Evolutionary conservation across 2,797 vertebrate species (phyloP), one percentile per base, ranked within the genome.

Genomic region (Micrastur ruficollis): DNA sequence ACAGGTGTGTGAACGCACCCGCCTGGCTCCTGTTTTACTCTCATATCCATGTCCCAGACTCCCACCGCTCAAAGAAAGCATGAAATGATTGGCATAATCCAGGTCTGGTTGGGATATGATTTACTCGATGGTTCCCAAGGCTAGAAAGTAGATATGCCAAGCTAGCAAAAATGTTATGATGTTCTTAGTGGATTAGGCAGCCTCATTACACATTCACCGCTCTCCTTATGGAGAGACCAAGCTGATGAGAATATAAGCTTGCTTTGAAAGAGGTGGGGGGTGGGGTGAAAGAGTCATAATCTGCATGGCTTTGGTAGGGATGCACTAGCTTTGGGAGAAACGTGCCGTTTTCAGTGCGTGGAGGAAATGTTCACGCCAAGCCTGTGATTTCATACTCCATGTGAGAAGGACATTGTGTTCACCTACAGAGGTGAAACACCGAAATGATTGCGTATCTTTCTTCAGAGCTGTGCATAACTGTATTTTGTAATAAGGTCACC

Each of bases 401-500:
- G 12, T 42, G 47, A 63, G 58, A 73, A 86, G 76, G 40, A 93
- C 70, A 26, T 34, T 5, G 11, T 86, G 80, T 93, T 89, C 71
- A 61, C 38, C 73, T 29, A 19, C 29, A 67, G 81, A 76, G 19
- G 29, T 47, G 12, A 46, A 94, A 82, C 17, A 14, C 50, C 81
- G 75, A 20, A 81, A 14, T 67, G 46, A 53, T 40, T 92, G 67
- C 56, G 14, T 23, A 14, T 80, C 31, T 73, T 90, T 85, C 88
- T 73, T 93, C 44, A 65, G 84, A 86, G 46, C 42, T 63, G 36
- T 61, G 32, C 46, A 58, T 52, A 81, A 9, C 52, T 17, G 6
- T 81, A 26, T 94, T 95, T 94, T 86, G 90, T 67, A 95, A 88
- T 65, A 82, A 55, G 3, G 40, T 58, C 53, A 61, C 68, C 27